Percentiles rank a stretch among this genome's conserved stretches.
Evolutionary conservation across 2,113 vertebrate species (phyloP).

Genomic region (Brachyhypopomus occidentalis): DNA sequence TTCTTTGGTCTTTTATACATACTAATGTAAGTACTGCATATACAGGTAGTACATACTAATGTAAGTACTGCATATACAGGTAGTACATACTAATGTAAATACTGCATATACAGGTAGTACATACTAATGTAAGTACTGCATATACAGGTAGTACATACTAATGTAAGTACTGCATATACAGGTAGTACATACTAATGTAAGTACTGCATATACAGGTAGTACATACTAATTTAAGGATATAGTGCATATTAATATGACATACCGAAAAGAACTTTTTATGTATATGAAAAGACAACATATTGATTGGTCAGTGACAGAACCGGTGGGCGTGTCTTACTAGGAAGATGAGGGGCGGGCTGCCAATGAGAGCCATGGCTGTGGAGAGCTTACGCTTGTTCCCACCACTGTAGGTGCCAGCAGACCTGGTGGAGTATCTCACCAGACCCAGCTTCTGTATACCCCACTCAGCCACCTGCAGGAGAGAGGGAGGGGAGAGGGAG

Average conservation of each 20-base stretch:
- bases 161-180: neutral
- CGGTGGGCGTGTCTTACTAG: constrained; percentile 76
- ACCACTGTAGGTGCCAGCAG: constrained; percentile 91
- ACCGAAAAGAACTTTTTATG: too few relatives aligned
- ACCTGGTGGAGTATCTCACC: constrained; percentile 87
- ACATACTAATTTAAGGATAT: neutral
- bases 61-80: too few relatives aligned
- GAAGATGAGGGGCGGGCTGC: constrained; percentile 91
- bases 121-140: neutral
- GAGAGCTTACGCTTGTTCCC: constrained; percentile 97
- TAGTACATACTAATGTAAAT: neutral
- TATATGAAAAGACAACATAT: too few relatives aligned
- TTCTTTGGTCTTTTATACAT: constrained; percentile 36
- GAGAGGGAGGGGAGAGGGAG: neutral
- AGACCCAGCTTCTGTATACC: constrained; percentile 93
- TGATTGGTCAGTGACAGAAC: neutral
- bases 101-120: neutral
- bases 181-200: neutral
- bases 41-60: too few relatives aligned
- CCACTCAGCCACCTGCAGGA: constrained; percentile 90
- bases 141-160: neutral
- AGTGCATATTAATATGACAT: neutral
- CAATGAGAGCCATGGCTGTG: constrained; percentile 94
- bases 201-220: neutral
- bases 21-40: too few relatives aligned